Percentiles rank a stretch among this genome's conserved stretches.
phyloP scores from a whole-genome alignment of 1,140 invertebrate species.

The Drosophila triauraria region DNA sequence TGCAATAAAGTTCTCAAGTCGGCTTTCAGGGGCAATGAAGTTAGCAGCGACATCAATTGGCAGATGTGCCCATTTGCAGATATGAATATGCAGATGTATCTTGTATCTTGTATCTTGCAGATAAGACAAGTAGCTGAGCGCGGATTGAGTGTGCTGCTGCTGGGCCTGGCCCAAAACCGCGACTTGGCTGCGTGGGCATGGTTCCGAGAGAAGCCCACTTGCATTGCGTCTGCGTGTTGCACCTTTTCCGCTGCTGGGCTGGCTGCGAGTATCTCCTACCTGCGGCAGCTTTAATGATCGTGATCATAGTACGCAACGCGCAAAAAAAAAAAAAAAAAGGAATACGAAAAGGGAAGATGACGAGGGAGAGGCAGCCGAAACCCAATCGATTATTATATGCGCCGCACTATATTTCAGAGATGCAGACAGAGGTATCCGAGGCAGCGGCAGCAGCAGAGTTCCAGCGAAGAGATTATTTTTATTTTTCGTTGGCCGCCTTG shows the following conservation, averaged over 20 bases:
- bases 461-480: constrained; percentile 77
- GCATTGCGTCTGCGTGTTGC: constrained; percentile 66
- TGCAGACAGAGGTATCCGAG: constrained; percentile 13
- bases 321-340: constrained; percentile 27
- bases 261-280: constrained; percentile 27
- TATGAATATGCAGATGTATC: constrained; percentile 40
- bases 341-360: constrained; percentile 24
- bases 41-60: constrained; percentile 32
- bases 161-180: constrained; percentile 20
- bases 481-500: constrained; percentile 68
- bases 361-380: constrained; percentile 71
- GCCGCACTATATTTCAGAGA: constrained; percentile 64
- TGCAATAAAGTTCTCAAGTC: constrained; percentile 17
- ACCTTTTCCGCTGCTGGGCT: constrained; percentile 61
- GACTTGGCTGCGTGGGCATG: constrained; percentile 33
- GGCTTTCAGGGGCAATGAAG: constrained; percentile 7
- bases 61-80: constrained; percentile 32
- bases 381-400: constrained; percentile 81
- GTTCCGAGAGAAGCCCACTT: constrained; percentile 43
- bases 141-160: constrained; percentile 15
- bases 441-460: constrained; percentile 41
- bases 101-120: constrained; percentile 25
- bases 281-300: constrained; percentile 66
- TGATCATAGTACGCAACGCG: constrained; percentile 76
- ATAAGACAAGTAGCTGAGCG: constrained; percentile 49